Conservation (phyloP, 2,888 invertebrate genomes). For the Agriotes lineatus region DNA sequence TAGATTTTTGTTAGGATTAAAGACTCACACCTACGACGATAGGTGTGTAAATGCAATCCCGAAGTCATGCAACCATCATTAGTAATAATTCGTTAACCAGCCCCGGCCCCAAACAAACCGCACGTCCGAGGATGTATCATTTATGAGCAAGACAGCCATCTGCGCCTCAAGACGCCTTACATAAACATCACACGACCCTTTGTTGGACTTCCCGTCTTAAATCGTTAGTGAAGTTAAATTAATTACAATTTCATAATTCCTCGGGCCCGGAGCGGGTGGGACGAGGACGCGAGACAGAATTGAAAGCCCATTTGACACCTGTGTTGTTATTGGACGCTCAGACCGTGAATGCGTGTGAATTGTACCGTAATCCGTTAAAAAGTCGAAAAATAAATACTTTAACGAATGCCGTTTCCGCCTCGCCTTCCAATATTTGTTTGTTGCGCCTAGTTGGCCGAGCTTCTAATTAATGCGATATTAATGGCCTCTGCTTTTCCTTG, state of each 20-base stretch:
- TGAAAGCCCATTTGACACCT: constrained; percentile 50
- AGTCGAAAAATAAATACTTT: constrained; percentile 56
- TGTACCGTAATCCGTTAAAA: constrained; percentile 56
- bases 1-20: too few species aligned
- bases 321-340: constrained; percentile 51
- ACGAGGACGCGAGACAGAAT: constrained; percentile 30
- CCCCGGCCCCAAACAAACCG: background rate
- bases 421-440: constrained; percentile 32
- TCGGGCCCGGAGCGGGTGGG: constrained; percentile 13
- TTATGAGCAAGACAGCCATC: constrained; percentile 54
- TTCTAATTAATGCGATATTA: constrained; percentile 27
- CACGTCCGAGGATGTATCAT: constrained; percentile 30
- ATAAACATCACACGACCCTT: constrained; percentile 54
- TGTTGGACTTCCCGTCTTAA: constrained; percentile 60
- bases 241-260: constrained; percentile 55
- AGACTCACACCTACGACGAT: too few species aligned
- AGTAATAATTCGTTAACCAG: background rate
- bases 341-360: constrained; percentile 52
- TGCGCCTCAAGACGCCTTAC: constrained; percentile 50
- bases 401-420: constrained; percentile 47
- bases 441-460: constrained; percentile 28
- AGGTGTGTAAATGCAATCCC: too few species aligned
- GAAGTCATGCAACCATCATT: constrained; percentile 4
- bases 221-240: constrained; percentile 59
- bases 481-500: constrained; percentile 6